phyloP scores from a whole-genome alignment of 2,797 vertebrate genomes.

The Sparidentex hasta region DNA sequence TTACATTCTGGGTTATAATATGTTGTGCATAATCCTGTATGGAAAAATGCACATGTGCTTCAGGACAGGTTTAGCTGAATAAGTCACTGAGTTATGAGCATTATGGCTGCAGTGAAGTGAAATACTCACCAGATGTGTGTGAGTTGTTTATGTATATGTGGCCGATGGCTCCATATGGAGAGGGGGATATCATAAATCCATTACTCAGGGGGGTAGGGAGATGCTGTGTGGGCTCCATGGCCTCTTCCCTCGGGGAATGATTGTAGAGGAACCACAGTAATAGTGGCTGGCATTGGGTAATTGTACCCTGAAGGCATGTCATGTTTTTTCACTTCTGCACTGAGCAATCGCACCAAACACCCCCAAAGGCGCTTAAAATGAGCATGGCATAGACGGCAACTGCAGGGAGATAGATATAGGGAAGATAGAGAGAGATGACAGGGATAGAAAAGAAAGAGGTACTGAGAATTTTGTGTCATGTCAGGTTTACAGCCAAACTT shows the following conservation, averaged over 20 bases:
- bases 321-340: slow-evolving; percentile 71
- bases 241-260: slow-evolving; percentile 52
- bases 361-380: slow-evolving; percentile 65
- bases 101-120: slow-evolving; percentile 43
- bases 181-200: slow-evolving; percentile 71
- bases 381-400: slow-evolving; percentile 32
- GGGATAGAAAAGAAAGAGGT: slow-evolving; percentile 17
- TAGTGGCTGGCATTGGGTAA: slow-evolving; percentile 83
- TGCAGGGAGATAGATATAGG: slow-evolving; percentile 11
- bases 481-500: slow-evolving; percentile 36
- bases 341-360: slow-evolving; percentile 72
- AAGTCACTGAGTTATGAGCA: slow-evolving; percentile 44
- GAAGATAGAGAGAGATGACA: slow-evolving; percentile 21
- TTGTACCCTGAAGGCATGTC: slow-evolving; percentile 81
- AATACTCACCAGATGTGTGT: slow-evolving; percentile 43
- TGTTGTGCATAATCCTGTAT: neutral
- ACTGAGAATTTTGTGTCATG: slow-evolving; percentile 17
- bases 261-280: slow-evolving; percentile 67
- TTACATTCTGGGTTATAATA: slow-evolving; percentile 1
- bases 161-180: slow-evolving; percentile 66
- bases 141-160: slow-evolving; percentile 63
- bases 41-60: slow-evolving; percentile 27
- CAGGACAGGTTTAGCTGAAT: slow-evolving; percentile 41
- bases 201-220: slow-evolving; percentile 55
- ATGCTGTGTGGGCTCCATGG: slow-evolving; percentile 41